phyloP scores from a whole-genome alignment of 92 coral and sea anemone genomes.

The Isaurus tuberculatus region DNA sequence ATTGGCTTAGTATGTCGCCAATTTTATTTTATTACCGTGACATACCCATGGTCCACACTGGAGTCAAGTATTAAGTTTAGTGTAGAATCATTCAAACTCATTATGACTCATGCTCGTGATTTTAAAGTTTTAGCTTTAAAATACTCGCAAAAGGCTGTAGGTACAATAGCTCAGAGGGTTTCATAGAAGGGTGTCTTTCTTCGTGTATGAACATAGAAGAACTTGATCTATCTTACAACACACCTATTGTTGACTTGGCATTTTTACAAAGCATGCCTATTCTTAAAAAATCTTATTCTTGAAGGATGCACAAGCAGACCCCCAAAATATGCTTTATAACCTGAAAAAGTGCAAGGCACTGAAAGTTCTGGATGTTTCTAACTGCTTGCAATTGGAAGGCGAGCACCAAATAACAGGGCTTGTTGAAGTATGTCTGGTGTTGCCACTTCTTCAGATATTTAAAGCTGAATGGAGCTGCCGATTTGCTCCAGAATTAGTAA shows the following conservation, averaged over 20 bases:
- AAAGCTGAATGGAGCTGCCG: slow-evolving; percentile 55
- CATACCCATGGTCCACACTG: slow-evolving; percentile 44
- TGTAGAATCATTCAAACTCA: slow-evolving; percentile 47
- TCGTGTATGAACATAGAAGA: slow-evolving; percentile 33
- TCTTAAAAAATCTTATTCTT: slow-evolving; percentile 30
- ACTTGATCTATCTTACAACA: slow-evolving; percentile 43
- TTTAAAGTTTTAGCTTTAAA: slow-evolving; percentile 49
- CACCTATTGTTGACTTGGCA: slow-evolving; percentile 24
- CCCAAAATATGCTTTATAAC: slow-evolving; percentile 47
- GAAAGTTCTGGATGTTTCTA: slow-evolving; percentile 24
- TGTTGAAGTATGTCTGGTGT: slow-evolving; percentile 39
- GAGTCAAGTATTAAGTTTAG: slow-evolving; percentile 51
- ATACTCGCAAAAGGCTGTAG: slow-evolving; percentile 56
- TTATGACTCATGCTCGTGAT: slow-evolving; percentile 48
- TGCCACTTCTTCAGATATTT: slow-evolving; percentile 54
- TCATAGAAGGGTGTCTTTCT: slow-evolving; percentile 41
- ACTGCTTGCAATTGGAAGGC: slow-evolving; percentile 52
- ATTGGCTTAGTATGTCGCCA: slow-evolving; percentile 52
- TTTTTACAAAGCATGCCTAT: slow-evolving; percentile 41
- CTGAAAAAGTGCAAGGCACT: slow-evolving; percentile 49
- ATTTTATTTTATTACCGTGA: slow-evolving; percentile 48
- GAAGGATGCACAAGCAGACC: slow-evolving; percentile 52
- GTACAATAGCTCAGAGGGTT: slow-evolving; percentile 51
- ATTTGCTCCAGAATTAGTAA: slow-evolving; percentile 48
- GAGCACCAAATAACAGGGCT: slow-evolving; percentile 45